These are phyloP conservation scores for Cladopsammia gracilis DNA, from an alignment of 64 coral and sea anemone genomes.

Conservation along the genomic window DNA sequence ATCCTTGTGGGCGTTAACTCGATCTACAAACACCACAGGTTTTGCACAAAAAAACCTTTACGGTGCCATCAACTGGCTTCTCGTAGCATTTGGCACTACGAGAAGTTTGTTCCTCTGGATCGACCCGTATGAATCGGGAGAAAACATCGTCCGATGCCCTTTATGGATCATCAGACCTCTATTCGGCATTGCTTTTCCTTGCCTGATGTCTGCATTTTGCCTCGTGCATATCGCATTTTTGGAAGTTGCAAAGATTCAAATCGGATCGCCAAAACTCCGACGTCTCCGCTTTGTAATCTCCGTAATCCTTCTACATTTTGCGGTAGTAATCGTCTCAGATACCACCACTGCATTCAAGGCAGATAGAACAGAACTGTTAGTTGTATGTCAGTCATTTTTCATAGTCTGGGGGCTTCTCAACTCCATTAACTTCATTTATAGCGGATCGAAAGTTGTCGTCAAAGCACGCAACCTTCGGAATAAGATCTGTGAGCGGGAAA, in stretches of 20 bases:
- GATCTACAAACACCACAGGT: background rate
- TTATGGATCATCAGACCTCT: constrained; percentile 56
- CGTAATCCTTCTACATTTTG: constrained; percentile 73
- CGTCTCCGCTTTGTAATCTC: constrained; percentile 35
- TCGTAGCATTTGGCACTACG: constrained; percentile 40
- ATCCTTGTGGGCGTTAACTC: constrained; percentile 39
- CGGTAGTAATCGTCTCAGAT: constrained; percentile 63
- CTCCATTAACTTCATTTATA: constrained; percentile 71
- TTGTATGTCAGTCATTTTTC: constrained; percentile 87
- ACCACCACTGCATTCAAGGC: constrained; percentile 66
- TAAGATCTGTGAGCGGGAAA: background rate
- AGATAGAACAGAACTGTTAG: constrained; percentile 46
- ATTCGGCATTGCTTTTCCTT: constrained; percentile 79
- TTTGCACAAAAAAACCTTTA: constrained; percentile 49
- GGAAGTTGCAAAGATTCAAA: constrained; percentile 62
- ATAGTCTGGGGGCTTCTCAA: constrained; percentile 71
- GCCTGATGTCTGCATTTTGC: constrained; percentile 75
- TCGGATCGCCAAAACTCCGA: constrained; percentile 58
- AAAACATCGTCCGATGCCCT: constrained; percentile 31
- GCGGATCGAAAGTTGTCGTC: constrained; percentile 48
- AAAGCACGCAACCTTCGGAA: constrained; percentile 1
- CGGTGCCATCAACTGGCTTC: constrained; percentile 63
- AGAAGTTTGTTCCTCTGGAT: constrained; percentile 66
- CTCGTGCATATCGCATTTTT: constrained; percentile 77
- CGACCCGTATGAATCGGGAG: constrained; percentile 75